Conservation (phyloP, 2,113 vertebrate genomes). For the Cololabis saira region DNA sequence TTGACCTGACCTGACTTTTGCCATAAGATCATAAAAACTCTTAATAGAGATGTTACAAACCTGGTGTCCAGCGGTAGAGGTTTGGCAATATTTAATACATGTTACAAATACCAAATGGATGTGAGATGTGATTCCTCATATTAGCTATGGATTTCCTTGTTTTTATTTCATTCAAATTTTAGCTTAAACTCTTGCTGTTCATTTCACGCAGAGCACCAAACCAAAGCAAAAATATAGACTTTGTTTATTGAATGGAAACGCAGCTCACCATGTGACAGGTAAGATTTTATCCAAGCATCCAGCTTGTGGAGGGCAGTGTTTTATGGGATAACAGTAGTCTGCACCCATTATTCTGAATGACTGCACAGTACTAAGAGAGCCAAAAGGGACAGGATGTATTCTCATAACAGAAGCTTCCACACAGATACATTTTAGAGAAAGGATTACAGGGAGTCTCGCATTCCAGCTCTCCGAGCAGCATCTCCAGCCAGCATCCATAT, state of each 20-base stretch:
- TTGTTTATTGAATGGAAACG: conserved; percentile 56
- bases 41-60: conserved; percentile 49
- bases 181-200: conserved; percentile 19
- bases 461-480: conserved; percentile 52
- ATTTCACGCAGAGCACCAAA: conserved; percentile 46
- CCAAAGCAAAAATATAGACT: conserved; percentile 47
- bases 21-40: conserved; percentile 35
- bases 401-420: conserved; percentile 51
- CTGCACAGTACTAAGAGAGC: conserved; percentile 60
- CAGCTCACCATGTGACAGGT: conserved; percentile 19
- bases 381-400: conserved; percentile 48
- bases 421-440: conserved; percentile 46
- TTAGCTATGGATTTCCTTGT: conserved; percentile 36
- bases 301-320: conserved; percentile 35
- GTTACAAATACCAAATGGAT: conserved; percentile 14
- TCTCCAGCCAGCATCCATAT: conserved; percentile 38
- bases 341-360: conserved; percentile 62
- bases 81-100: conserved; percentile 21
- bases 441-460: conserved; percentile 49
- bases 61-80: conserved; percentile 17
- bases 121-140: conserved; percentile 27
- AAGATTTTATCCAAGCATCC: conserved; percentile 15
- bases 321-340: conserved; percentile 48
- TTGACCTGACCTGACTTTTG: conserved; percentile 17
- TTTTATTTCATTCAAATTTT: too few species aligned